phyloP scores from a whole-genome alignment of 2,113 vertebrate species.

The Lepidothrix coronata region DNA sequence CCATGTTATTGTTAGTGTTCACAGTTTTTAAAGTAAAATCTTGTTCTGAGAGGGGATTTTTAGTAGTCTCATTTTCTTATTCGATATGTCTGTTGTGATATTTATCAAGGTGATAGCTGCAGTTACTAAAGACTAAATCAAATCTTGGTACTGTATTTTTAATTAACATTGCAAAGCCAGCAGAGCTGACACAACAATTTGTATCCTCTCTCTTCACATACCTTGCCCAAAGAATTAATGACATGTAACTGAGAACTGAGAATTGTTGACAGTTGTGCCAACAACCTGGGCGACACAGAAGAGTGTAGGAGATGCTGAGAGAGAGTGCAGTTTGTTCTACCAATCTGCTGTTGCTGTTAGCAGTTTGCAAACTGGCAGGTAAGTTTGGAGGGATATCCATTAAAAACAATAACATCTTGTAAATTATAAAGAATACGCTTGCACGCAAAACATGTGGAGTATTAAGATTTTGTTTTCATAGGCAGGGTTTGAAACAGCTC shows the following conservation, averaged over 20 bases:
- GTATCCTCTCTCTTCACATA: background rate
- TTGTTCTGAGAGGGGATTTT: background rate
- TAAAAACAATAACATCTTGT: background rate
- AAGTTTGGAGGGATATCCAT: background rate
- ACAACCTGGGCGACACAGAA: rapidly evolving
- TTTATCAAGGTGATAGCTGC: background rate
- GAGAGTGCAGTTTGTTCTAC: background rate
- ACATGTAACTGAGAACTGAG: background rate
- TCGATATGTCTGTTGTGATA: rapidly evolving
- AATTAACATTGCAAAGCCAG: background rate
- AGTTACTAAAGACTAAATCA: background rate
- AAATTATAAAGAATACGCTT: background rate
- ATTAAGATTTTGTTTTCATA: conserved; percentile 4
- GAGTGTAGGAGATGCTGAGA: background rate
- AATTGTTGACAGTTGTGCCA: background rate
- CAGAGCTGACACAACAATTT: background rate
- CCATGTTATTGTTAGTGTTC: background rate
- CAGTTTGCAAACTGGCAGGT: background rate
- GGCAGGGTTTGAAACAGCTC: background rate
- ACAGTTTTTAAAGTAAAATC: background rate
- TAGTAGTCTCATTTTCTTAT: background rate
- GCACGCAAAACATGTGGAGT: background rate
- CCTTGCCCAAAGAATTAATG: background rate
- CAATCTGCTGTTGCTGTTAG: background rate
- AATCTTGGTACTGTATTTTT: background rate